Evolutionary conservation across 2,797 vertebrate genomes (phyloP).

Genomic region (Aythya fuligula): DNA sequence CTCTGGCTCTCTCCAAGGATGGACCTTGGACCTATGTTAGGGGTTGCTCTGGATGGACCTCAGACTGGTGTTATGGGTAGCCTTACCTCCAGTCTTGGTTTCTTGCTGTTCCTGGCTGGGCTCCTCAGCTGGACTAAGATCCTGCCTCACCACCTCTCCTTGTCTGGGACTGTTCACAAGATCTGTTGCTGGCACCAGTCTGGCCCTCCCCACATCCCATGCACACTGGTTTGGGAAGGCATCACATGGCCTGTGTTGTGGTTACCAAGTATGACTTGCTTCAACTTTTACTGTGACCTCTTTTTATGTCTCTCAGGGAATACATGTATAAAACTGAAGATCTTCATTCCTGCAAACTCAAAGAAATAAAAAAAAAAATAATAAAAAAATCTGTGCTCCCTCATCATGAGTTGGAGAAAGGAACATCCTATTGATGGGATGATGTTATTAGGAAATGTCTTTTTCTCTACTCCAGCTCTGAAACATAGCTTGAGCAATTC

Average conservation of each 20-base stretch:
- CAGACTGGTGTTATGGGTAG: not conserved
- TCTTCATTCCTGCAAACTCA: not conserved
- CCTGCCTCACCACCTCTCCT: not conserved
- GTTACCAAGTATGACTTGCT: not conserved
- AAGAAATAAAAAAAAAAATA: not conserved
- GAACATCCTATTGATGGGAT: rapidly evolving
- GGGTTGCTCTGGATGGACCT: not conserved
- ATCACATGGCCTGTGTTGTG: rapidly evolving
- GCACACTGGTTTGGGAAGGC: too few relatives aligned
- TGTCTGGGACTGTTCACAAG: not conserved
- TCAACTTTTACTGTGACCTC: not conserved
- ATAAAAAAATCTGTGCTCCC: not conserved
- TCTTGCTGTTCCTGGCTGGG: not conserved
- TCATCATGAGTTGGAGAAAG: not conserved
- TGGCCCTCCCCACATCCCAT: not conserved
- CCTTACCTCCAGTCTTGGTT: not conserved
- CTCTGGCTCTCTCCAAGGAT: not conserved
- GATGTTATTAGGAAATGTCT: not conserved
- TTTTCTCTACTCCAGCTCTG: not conserved
- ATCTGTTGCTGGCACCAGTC: not conserved
- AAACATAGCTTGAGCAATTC: rapidly evolving
- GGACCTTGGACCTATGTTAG: too few relatives aligned
- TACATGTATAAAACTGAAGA: not conserved
- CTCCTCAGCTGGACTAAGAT: not conserved
- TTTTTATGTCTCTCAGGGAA: not conserved